These are phyloP conservation scores for Brenthis hecate DNA, from an alignment of 2,888 invertebrate genomes.

Conservation along the genomic window DNA sequence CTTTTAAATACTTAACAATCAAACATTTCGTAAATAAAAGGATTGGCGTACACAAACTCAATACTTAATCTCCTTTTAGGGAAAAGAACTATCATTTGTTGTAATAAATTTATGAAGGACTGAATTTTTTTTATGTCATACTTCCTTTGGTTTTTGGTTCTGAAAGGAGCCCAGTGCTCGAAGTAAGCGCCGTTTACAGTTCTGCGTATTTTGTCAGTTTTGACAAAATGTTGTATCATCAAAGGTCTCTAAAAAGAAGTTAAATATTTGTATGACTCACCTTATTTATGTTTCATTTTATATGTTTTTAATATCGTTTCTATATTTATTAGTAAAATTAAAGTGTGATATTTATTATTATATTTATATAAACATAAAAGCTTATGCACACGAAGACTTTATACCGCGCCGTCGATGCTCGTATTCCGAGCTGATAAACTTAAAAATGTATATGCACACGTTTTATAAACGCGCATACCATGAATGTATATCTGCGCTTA, in stretches of 20 bases:
- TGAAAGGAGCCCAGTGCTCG: slow-evolving; percentile 37
- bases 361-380: too few species aligned
- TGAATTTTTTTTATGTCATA: slow-evolving; percentile 44
- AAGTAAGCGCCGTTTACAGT: slow-evolving; percentile 42
- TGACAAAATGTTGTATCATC: slow-evolving; percentile 36
- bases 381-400: too few species aligned
- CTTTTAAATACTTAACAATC: slow-evolving; percentile 1
- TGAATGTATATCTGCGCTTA: too few species aligned
- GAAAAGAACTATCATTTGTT: slow-evolving; percentile 56
- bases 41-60: slow-evolving; percentile 51
- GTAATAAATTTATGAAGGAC: slow-evolving; percentile 45
- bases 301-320: too few species aligned
- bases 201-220: slow-evolving; percentile 37
- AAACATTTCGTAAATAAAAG: slow-evolving; percentile 49
- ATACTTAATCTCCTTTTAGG: slow-evolving; percentile 54
- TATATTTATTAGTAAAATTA: too few species aligned
- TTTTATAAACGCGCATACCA: too few species aligned
- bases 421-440: too few species aligned
- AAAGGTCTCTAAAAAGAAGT: slow-evolving; percentile 44
- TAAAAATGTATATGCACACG: too few species aligned
- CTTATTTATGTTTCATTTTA: too few species aligned
- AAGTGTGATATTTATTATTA: too few species aligned
- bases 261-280: not conserved
- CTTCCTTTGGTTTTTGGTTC: slow-evolving; percentile 25
- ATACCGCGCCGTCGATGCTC: too few species aligned